Evolutionary conservation across 1,140 invertebrate genomes (phyloP).

Genomic region (Drosophila pallidifrons): DNA sequence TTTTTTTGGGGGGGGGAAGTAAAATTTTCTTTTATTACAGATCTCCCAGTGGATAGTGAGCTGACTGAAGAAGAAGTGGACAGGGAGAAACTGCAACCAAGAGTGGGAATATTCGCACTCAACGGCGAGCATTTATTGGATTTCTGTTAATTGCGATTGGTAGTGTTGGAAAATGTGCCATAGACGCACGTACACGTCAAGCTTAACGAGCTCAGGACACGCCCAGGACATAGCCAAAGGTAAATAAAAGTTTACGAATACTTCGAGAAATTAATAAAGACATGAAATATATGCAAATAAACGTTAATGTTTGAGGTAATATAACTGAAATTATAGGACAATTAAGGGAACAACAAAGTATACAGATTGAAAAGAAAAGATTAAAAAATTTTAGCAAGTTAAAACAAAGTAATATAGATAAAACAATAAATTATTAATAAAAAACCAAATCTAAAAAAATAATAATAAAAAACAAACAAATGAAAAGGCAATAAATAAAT

Average conservation of each 20-base stretch:
- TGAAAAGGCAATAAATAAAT: too few relatives aligned
- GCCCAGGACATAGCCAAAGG: constrained; percentile 48
- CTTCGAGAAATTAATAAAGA: constrained; percentile 5
- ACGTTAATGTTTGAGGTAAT: too few relatives aligned
- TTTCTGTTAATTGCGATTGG: constrained; percentile 67
- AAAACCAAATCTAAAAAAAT: too few relatives aligned
- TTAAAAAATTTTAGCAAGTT: too few relatives aligned
- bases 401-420: too few relatives aligned
- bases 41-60: constrained; percentile 32
- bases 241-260: constrained; percentile 46
- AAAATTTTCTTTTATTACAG: constrained; percentile 35
- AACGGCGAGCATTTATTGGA: constrained; percentile 61
- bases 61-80: constrained; percentile 6
- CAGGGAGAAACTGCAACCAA: constrained; percentile 20
- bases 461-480: too few relatives aligned
- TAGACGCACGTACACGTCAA: constrained; percentile 50
- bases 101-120: constrained; percentile 1
- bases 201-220: constrained; percentile 61
- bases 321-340: too few relatives aligned
- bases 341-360: too few relatives aligned
- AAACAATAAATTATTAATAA: too few relatives aligned
- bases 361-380: too few relatives aligned
- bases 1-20: constrained; percentile 3
- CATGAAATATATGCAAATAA: neutral
- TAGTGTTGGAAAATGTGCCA: constrained; percentile 57